Base-by-base conservation (phyloP, 2,113 vertebrate genomes). In the Zapornia atra region DNA sequence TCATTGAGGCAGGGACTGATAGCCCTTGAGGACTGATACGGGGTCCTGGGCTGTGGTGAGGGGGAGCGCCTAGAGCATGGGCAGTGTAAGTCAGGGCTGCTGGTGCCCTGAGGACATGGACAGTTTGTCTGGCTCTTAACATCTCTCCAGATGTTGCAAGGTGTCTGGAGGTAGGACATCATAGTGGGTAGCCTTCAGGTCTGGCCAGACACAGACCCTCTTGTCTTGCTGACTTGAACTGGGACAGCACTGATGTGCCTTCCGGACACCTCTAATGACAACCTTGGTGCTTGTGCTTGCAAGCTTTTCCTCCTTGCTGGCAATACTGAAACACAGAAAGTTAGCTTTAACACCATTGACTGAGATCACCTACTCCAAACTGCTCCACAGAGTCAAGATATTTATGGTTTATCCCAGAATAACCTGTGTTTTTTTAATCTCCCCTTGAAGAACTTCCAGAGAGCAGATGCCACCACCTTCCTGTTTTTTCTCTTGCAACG, bases 91-190 rank as follows among this genome's bases (percentile, higher is more conserved):
- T 61, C 33, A 64, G 57, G 11, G 7, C 11, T 79, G 33, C 13
- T 1, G 2, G 40, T 53, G 44, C 36, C 19, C 40, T 36, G 36
- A 44, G 36, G 44, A 63, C 9, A 34, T 0, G 2, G 19, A 5
- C 38, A 10, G 29, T 12, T 86, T 1, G 1, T 36, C 50, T 0
- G 1, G 20, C 33, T 57, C 31, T 31, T 11, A 5, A 1, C 8
- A 11, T 68, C 34, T 79, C 24, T 68, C 61, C 56, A 44, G 28
- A 25, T 46, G 12, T 20, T 6, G 3, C 4, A 22, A 22, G 14
- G 12, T 6, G 3, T 65, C 36, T 89, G n/a, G 29, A 36, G 12
- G 16, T 11, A 29, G 82, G 34, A 65, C 26, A 5, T 2, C 14
- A 15, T 48, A 40, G 14, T 53, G 18, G 11, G 25, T 24, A 42